Evolutionary conservation across 2,888 invertebrate genomes (phyloP), one percentile per base, ranked within the genome.

Genomic region (Microdon myrmicae): DNA sequence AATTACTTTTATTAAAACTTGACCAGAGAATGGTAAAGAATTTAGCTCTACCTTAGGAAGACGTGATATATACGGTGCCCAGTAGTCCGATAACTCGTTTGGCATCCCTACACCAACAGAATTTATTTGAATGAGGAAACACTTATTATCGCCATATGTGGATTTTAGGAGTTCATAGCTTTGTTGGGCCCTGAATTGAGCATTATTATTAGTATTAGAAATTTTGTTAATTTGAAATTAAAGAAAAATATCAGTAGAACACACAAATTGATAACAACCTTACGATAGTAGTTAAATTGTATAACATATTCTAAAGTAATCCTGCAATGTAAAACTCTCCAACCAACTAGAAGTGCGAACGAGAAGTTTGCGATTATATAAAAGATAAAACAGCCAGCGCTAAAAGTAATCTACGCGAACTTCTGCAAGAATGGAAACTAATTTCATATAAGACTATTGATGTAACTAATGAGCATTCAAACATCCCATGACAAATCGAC

Each of bases 41-140:
- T 16, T 25, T 29, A 7, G 7, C 17, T n/a, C n/a, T n/a, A n/a
- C 61, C 69, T 85, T 85, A 25, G 82, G 78, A 68, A 85, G 82
- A 51, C 85, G 83, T 48, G 85, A 85, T 41, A 95, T 84, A 79
- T 87, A 92, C 68, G 88, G 87, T 69, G 86, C 84, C 96, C 96
- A 96, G 9, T 90, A 89, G 81, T 96, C 95, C 6, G 89, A 87
- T 74, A 88, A 79, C 75, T 87, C 85, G 55, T 80, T 76, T 34
- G 84, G 82, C 38, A 82, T 81, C 10, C 84, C 83, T 1, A 83
- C 82, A 38, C 83, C 85, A 70, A 88, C 84, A 1, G 96, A 96
- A 81, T 97, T 98, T 67, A 96, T 89, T 76, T 89, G 87, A 51
- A 98, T 82, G 72, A 97, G 83, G 76, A 96, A 95, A 79, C 96